phyloP scores from a whole-genome alignment of 2,113 vertebrate genomes.

The Ranitomeya variabilis region DNA sequence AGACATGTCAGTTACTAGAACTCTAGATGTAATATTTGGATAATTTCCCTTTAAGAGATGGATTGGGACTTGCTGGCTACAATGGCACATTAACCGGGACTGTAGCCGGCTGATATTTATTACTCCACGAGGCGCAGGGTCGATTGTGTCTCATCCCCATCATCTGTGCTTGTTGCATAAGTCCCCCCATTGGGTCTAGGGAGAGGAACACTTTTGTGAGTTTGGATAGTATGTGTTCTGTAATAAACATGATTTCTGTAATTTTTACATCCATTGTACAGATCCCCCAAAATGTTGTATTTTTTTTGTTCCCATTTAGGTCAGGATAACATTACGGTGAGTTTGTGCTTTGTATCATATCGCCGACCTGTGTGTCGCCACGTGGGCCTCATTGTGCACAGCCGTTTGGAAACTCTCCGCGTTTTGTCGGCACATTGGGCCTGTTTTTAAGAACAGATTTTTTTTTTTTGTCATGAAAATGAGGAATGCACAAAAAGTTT shows the following conservation, averaged over 20 bases:
- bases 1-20: no score
- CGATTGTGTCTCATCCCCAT: no score
- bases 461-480: background rate
- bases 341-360: background rate
- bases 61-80: background rate
- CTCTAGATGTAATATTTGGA: no score
- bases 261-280: background rate
- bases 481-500: background rate
- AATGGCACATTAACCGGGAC: no score
- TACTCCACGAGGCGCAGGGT: no score
- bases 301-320: background rate
- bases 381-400: background rate
- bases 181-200: background rate
- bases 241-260: background rate
- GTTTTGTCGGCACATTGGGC: background rate
- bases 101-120: no score
- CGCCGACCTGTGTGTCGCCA: background rate
- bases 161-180: background rate
- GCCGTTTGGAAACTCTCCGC: background rate
- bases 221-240: background rate
- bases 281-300: background rate
- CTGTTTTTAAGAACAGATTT: background rate
- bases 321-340: background rate
- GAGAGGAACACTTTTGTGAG: background rate
- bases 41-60: background rate